Percentiles rank a stretch among this genome's conserved stretches.
Evolutionary conservation across 2,113 vertebrate genomes (phyloP).

Genomic region (Lampris megalopsis): DNA sequence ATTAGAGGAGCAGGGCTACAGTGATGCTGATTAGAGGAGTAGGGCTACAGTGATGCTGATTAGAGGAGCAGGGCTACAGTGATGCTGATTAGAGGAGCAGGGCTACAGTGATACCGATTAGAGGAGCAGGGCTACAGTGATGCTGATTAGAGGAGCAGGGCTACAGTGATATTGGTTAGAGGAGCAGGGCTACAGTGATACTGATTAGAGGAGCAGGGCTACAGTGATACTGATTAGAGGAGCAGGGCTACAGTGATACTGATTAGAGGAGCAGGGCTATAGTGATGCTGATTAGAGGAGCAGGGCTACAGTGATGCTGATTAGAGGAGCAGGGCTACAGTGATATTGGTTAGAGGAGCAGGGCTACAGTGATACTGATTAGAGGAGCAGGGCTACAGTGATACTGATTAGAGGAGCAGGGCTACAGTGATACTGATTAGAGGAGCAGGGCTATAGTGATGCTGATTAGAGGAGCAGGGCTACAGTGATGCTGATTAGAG

Average conservation of each 20-base stretch:
- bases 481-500: slow-evolving; percentile 68
- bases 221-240: slow-evolving; percentile 68
- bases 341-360: slow-evolving; percentile 24
- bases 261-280: slow-evolving; percentile 53
- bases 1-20: too few species aligned
- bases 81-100: slow-evolving; percentile 69
- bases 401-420: background rate
- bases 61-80: background rate
- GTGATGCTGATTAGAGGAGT: slow-evolving; percentile 70
- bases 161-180: slow-evolving; percentile 68
- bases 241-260: slow-evolving; percentile 59
- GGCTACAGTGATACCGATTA: slow-evolving; percentile 64
- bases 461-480: too few species aligned
- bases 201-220: too few species aligned
- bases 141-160: slow-evolving; percentile 5
- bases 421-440: slow-evolving; percentile 67
- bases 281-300: slow-evolving; percentile 70
- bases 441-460: slow-evolving; percentile 45
- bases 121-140: slow-evolving; percentile 48
- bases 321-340: slow-evolving; percentile 58
- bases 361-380: slow-evolving; percentile 64
- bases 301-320: slow-evolving; percentile 57
- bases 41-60: slow-evolving; percentile 33
- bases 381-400: slow-evolving; percentile 50
- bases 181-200: slow-evolving; percentile 41